Percentiles rank a stretch among this genome's conserved stretches.
Evolutionary conservation across 2,113 vertebrate genomes (phyloP).

Genomic region (Elanus axillaris): DNA sequence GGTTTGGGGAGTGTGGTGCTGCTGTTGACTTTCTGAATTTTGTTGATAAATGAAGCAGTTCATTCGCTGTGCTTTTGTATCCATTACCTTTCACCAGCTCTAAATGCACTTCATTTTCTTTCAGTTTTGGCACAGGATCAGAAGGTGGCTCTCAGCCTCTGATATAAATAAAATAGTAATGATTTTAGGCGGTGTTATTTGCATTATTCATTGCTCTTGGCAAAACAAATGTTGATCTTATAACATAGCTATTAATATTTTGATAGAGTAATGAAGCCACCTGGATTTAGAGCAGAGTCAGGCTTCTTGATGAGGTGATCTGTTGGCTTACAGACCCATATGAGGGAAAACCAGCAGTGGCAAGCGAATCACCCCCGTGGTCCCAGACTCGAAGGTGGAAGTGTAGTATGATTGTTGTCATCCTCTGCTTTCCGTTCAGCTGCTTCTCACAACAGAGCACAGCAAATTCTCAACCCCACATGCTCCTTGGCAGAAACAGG

Average conservation of each 20-base stretch:
- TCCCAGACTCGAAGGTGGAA: not conserved
- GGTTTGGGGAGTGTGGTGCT: fast-evolving
- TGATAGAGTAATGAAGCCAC: slow-evolving; percentile 2
- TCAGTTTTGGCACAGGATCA: not conserved
- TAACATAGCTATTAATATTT: slow-evolving; percentile 14
- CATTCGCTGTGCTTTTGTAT: not conserved
- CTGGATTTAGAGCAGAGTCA: not conserved
- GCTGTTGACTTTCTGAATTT: not conserved
- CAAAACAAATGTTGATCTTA: slow-evolving; percentile 46
- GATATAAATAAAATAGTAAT: not conserved
- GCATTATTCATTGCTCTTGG: slow-evolving; percentile 36
- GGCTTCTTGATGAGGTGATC: not conserved
- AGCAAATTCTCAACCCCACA: not conserved
- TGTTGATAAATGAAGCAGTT: not conserved
- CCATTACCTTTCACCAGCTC: not conserved
- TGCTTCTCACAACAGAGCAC: not conserved
- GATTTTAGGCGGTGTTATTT: not conserved
- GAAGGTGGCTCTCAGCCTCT: not conserved
- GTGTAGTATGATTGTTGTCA: fast-evolving
- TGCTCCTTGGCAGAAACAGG: not conserved
- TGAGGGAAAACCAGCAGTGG: not conserved
- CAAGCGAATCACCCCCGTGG: not conserved
- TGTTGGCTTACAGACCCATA: not conserved
- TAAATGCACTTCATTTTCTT: not conserved
- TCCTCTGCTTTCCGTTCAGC: not conserved